Evolutionary conservation across 2,113 vertebrate species (phyloP).

Genomic region (Salvator merianae): DNA sequence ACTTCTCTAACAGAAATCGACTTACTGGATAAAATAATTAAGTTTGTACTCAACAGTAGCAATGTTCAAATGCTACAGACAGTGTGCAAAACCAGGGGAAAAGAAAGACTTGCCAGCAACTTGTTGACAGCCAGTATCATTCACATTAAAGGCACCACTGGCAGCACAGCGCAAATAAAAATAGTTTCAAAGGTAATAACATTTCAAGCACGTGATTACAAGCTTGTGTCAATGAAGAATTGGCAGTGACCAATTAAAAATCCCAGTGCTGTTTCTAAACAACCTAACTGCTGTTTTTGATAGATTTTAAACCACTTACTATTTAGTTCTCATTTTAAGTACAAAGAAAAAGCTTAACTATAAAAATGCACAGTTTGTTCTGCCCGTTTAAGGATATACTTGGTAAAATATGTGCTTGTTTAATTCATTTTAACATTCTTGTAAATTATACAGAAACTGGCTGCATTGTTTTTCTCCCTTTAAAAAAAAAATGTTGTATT

Average conservation of each 20-base stretch:
- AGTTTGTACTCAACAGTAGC: background rate
- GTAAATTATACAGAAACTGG: background rate
- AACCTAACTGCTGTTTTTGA: rapidly evolving
- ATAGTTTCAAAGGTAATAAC: conserved; percentile 2
- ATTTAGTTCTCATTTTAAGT: background rate
- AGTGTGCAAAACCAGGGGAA: conserved; percentile 2
- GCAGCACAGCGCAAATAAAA: background rate
- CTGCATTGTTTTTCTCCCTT: background rate
- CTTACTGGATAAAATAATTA: background rate
- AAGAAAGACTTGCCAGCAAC: background rate
- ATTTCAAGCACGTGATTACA: background rate
- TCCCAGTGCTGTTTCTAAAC: no score
- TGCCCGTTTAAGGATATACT: background rate
- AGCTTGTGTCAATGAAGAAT: background rate
- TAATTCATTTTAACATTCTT: background rate
- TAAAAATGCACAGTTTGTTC: background rate
- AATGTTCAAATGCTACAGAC: background rate
- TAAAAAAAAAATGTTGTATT: no score
- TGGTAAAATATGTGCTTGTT: background rate
- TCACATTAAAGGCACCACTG: background rate
- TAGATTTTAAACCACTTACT: background rate
- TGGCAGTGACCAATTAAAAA: rapidly evolving
- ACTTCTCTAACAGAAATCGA: background rate
- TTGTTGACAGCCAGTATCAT: background rate
- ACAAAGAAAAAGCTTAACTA: background rate